Evolutionary conservation across 2,797 vertebrate genomes (phyloP), one percentile per base, ranked within the genome.

Genomic region (Micrastur ruficollis): DNA sequence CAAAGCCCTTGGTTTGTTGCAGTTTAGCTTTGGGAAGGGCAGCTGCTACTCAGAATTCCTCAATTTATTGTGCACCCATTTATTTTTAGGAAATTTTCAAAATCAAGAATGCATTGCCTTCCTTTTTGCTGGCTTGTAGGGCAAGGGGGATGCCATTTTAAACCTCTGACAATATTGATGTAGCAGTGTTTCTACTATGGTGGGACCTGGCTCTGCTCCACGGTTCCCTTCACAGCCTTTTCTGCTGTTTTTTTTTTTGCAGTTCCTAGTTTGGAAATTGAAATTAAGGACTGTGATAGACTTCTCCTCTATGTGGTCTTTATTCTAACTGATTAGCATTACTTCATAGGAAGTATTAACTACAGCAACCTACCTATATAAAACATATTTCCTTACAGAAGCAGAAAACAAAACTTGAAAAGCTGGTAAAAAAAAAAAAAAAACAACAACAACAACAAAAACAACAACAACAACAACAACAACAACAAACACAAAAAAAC

Each of bases 101-200:
- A 80, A 62, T 13, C 3, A 23, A 53, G 34, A 62, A 38, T 8
- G 13, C 0, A 0, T 26, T 0, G 0, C 34, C 11, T 26, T 52
- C 25, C 11, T 63, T 89, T 91, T 53, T 62, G 5, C 32, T 67
- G 63, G 8, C 46, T 68, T 20, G 4, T 12, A 46, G 21, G 7
- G 16, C 12, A 80, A 62, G 38, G 42, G 31, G 14, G 44, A 40
- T n/a, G 25, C 7, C 4, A 22, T 66, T 62, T 52, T 5, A 62
- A 80, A 62, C 10, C 27, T 58, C 52, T 52, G 18, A 15, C 31
- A 29, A 7, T 76, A 6, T 65, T 0, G 0, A 18, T 31, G 16
- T 52, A 42, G 58, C 25, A 36, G 10, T 52, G 22, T 36, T 86
- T 82, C 72, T 70, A 21, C 31, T 36, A 9, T 14, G 50, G 46